These are phyloP conservation scores for Brachystomella parvula DNA, from an alignment of 1,140 invertebrate species.

Conservation along the genomic window DNA sequence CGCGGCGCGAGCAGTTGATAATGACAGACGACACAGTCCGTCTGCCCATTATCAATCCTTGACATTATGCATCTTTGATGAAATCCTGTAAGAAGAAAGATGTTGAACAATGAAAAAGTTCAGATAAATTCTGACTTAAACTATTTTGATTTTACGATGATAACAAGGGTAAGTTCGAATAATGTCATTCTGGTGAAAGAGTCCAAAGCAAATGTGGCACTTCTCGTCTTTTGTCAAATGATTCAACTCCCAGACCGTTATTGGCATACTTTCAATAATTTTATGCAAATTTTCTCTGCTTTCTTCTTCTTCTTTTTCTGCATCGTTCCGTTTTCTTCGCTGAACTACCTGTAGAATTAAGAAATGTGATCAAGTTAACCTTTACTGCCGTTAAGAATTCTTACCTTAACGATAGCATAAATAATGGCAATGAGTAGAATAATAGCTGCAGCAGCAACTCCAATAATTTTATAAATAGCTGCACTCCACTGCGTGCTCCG, in stretches of 20 bases:
- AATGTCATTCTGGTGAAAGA: neutral
- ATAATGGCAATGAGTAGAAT: neutral
- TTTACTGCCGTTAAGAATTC: neutral
- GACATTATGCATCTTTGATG: neutral
- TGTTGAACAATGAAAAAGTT: no score
- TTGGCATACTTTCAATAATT: neutral
- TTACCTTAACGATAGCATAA: neutral
- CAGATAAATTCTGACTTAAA: no score
- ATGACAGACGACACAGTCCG: neutral
- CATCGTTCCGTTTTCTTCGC: neutral
- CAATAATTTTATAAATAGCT: neutral
- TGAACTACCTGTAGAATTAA: neutral
- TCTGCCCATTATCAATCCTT: neutral
- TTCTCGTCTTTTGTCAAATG: conserved; percentile 2
- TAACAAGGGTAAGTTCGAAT: neutral
- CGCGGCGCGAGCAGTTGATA: neutral
- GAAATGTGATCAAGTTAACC: neutral
- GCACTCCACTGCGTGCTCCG: neutral
- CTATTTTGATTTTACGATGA: neutral
- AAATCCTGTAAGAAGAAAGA: neutral
- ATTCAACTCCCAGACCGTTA: conserved; percentile 4
- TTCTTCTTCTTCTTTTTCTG: neutral
- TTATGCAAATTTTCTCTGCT: neutral
- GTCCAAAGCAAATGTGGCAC: conserved; percentile 1
- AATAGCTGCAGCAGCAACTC: neutral